Evolutionary conservation across 1,140 invertebrate genomes (phyloP).

Genomic region (Gyrodactylus salaris): DNA sequence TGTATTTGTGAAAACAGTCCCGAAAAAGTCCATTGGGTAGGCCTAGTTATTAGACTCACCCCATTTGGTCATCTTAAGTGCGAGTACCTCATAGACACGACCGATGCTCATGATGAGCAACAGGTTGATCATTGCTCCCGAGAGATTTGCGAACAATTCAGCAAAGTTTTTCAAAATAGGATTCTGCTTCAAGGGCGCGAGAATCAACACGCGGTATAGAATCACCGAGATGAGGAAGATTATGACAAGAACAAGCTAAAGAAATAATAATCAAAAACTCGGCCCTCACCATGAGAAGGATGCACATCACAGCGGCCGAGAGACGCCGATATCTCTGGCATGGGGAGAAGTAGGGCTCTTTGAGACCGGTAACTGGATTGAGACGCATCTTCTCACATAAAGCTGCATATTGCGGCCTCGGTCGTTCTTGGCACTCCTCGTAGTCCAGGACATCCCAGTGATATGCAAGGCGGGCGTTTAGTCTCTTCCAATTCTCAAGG

Average conservation of each 20-base stretch:
- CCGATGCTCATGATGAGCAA: slow-evolving; percentile 29
- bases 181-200: slow-evolving; percentile 28
- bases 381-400: slow-evolving; percentile 2
- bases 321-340: slow-evolving; percentile 1
- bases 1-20: too few species aligned
- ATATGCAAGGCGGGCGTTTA: slow-evolving; percentile 17
- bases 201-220: slow-evolving; percentile 33
- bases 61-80: slow-evolving; percentile 61
- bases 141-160: slow-evolving; percentile 30
- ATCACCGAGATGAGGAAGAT: slow-evolving; percentile 39
- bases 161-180: slow-evolving; percentile 26
- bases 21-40: background rate
- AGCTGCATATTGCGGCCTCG: slow-evolving; percentile 9
- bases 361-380: slow-evolving; percentile 12
- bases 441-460: slow-evolving; percentile 22
- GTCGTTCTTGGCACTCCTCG: slow-evolving; percentile 16
- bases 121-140: slow-evolving; percentile 37
- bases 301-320: background rate
- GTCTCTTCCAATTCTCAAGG: slow-evolving; percentile 21
- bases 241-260: slow-evolving; percentile 32
- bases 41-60: slow-evolving; percentile 19
- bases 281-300: slow-evolving; percentile 5
- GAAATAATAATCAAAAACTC: slow-evolving; percentile 7
- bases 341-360: slow-evolving; percentile 23
- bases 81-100: slow-evolving; percentile 46